phyloP scores from a whole-genome alignment of 2,888 invertebrate genomes.

The Lepidochrysops patricia region DNA sequence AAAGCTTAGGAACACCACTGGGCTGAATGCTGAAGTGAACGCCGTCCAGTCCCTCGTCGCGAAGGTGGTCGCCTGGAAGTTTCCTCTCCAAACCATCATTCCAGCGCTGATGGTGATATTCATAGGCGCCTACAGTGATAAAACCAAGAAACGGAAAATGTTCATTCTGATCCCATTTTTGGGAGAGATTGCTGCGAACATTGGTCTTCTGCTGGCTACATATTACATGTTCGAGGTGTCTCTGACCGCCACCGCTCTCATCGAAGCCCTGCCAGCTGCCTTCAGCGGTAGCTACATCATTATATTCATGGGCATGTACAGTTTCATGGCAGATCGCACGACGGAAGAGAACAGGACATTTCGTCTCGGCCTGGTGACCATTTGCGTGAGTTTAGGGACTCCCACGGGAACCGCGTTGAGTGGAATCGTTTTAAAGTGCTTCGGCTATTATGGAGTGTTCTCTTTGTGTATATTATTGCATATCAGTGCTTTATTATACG shows the following conservation, averaged over 20 bases:
- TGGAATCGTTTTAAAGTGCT: conserved; percentile 56
- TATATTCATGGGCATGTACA: conserved; percentile 76
- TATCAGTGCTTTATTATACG: conserved; percentile 48
- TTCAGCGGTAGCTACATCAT: conserved; percentile 76
- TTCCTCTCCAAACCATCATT: conserved; percentile 73
- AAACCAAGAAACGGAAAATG: conserved; percentile 73
- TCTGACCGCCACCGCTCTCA: conserved; percentile 62
- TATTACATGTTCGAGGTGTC: conserved; percentile 72
- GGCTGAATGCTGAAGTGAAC: conserved; percentile 51
- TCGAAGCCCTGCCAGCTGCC: conserved; percentile 74
- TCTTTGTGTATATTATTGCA: conserved; percentile 48
- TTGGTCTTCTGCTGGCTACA: conserved; percentile 70
- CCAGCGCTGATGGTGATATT: conserved; percentile 74
- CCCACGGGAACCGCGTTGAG: conserved; percentile 70
- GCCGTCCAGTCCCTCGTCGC: conserved; percentile 68
- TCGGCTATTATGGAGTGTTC: conserved; percentile 68
- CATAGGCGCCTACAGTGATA: conserved; percentile 78
- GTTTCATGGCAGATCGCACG: conserved; percentile 77
- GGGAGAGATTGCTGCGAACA: conserved; percentile 71
- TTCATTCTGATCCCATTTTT: conserved; percentile 73
- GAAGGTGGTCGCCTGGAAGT: conserved; percentile 73
- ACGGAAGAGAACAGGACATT: conserved; percentile 76
- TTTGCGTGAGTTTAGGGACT: conserved; percentile 67
- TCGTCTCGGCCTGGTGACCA: conserved; percentile 75
- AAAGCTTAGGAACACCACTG: conserved; percentile 51